Evolutionary conservation across 1,140 invertebrate species (phyloP).

Genomic region (Trachymyrmex septentrionalis): DNA sequence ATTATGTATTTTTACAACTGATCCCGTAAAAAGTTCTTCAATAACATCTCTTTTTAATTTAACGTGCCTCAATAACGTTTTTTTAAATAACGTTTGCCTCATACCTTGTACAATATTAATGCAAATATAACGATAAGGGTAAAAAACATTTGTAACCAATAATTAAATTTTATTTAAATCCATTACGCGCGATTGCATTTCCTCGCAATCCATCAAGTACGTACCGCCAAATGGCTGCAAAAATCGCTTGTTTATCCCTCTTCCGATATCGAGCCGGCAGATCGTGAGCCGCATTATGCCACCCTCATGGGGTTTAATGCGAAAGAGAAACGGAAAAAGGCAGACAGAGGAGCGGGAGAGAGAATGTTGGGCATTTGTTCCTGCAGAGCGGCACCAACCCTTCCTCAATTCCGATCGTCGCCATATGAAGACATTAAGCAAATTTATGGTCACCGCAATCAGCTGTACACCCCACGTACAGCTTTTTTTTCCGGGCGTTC

Average conservation of each 20-base stretch:
- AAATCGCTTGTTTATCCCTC: conserved; percentile 59
- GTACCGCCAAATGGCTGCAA: conserved; percentile 34
- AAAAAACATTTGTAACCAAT: conserved; percentile 7
- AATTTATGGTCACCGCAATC: conserved; percentile 84
- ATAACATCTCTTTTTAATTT: neutral
- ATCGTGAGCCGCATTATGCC: conserved; percentile 51
- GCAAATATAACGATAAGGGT: neutral
- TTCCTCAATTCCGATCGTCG: conserved; percentile 73
- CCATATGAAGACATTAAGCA: conserved; percentile 83
- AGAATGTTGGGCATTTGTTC: conserved; percentile 45
- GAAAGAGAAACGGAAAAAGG: conserved; percentile 7
- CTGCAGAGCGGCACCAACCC: conserved; percentile 67
- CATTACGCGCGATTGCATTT: conserved; percentile 31
- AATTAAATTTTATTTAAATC: conserved; percentile 41
- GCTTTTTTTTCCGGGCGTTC: conserved; percentile 48
- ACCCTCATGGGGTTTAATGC: conserved; percentile 44
- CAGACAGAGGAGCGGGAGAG: neutral
- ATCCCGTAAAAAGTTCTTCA: neutral
- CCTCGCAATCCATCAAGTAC: conserved; percentile 42
- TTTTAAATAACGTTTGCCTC: neutral
- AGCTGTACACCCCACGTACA: conserved; percentile 57
- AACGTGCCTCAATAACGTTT: no score
- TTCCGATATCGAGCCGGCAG: conserved; percentile 35
- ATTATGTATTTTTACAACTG: neutral
- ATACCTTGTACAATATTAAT: neutral